A percentile compares a stretch with the other conserved stretches of the same genome.
Evolutionary conservation across 2,888 invertebrate genomes (phyloP).

Genomic region (Eupithecia subumbrata): DNA sequence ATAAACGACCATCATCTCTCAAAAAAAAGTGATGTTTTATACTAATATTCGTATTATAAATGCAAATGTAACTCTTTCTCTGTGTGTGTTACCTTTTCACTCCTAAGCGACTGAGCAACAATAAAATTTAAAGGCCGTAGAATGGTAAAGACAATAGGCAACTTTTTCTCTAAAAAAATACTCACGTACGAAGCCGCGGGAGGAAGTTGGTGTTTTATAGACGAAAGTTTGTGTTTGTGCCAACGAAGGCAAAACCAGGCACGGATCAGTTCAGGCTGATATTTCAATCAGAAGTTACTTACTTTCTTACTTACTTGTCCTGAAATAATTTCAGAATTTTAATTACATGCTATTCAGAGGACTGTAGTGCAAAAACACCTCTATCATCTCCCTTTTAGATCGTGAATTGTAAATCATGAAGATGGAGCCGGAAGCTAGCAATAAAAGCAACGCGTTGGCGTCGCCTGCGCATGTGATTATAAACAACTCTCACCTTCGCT

Average conservation of each 20-base stretch:
- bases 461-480: slow-evolving; percentile 55
- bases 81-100: neutral
- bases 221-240: neutral
- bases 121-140: too few relatives aligned
- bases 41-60: too few relatives aligned
- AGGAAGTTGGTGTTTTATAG: neutral
- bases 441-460: slow-evolving; percentile 36
- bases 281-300: neutral
- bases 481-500: slow-evolving; percentile 77
- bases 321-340: neutral
- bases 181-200: neutral
- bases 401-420: slow-evolving; percentile 13
- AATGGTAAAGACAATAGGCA: too few relatives aligned
- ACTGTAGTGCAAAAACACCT: neutral
- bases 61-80: neutral
- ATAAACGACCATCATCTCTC: too few relatives aligned
- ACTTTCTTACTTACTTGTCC: neutral
- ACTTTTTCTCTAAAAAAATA: neutral
- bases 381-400: neutral
- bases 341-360: neutral
- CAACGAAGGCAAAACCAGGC: neutral
- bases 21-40: too few relatives aligned
- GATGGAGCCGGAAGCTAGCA: slow-evolving; percentile 40
- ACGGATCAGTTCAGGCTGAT: neutral
- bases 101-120: neutral